These are phyloP conservation scores for Mobula hypostoma DNA, from an alignment of 2,113 vertebrate genomes.

Conservation along the genomic window DNA sequence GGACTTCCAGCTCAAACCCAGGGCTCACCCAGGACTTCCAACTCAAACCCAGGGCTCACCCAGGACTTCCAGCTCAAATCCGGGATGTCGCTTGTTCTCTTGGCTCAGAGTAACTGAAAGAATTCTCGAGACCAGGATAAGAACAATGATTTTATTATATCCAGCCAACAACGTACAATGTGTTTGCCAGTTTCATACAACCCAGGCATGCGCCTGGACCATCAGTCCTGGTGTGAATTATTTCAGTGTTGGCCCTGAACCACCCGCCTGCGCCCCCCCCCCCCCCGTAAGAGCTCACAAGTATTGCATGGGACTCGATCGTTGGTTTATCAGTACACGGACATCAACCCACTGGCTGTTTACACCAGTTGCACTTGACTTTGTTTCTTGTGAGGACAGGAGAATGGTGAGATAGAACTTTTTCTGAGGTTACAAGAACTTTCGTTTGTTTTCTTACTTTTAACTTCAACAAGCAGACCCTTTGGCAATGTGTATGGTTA, in stretches of 20 bases:
- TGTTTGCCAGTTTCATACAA: background rate
- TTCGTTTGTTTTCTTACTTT: background rate
- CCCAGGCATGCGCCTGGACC: background rate
- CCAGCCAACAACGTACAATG: background rate
- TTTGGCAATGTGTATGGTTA: background rate
- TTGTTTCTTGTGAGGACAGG: background rate
- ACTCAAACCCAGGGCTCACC: background rate
- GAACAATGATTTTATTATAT: constrained; percentile 18
- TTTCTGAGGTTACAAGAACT: background rate
- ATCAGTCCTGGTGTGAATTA: background rate
- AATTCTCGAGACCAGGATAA: background rate
- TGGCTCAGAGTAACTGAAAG: background rate
- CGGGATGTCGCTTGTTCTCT: background rate
- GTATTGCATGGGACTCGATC: background rate
- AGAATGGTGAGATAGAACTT: background rate
- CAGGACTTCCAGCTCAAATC: background rate
- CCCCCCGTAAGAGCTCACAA: background rate
- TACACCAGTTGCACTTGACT: background rate
- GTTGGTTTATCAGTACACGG: background rate
- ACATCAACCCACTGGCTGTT: too few species aligned
- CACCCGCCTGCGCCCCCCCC: background rate
- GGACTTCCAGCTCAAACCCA: background rate
- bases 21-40: too few species aligned
- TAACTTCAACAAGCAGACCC: background rate
- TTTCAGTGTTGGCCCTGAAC: background rate